These are phyloP conservation scores for Rhysida immarginata DNA, from an alignment of 1,140 invertebrate genomes.

Conservation along the genomic window DNA sequence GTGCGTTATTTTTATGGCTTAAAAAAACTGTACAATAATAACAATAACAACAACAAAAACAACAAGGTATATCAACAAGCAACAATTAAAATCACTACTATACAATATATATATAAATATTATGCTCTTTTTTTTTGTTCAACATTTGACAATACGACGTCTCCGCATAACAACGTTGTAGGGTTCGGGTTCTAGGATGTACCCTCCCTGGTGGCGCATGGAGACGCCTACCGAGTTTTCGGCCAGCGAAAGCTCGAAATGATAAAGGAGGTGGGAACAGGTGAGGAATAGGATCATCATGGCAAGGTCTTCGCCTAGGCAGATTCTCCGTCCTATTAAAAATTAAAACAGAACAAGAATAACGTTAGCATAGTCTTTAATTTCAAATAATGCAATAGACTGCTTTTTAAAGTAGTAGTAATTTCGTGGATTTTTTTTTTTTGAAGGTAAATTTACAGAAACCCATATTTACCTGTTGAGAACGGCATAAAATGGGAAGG, in stretches of 20 bases:
- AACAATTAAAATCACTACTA: too few relatives aligned
- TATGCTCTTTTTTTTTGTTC: too few relatives aligned
- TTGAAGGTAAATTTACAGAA: neutral
- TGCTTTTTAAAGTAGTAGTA: neutral
- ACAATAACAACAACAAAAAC: too few relatives aligned
- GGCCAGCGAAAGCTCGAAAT: neutral
- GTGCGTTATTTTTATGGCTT: too few relatives aligned
- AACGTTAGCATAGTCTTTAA: too few relatives aligned
- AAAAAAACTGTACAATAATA: too few relatives aligned
- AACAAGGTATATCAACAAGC: too few relatives aligned
- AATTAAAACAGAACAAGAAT: neutral
- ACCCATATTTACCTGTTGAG: slow-evolving; percentile 49
- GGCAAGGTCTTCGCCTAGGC: neutral
- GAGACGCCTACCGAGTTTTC: neutral
- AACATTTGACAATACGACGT: too few relatives aligned
- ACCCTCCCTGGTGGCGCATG: neutral
- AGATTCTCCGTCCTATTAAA: neutral
- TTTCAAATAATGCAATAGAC: too few relatives aligned
- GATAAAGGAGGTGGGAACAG: neutral
- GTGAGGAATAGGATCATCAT: neutral
- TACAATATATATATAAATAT: too few relatives aligned
- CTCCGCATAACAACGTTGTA: too few relatives aligned
- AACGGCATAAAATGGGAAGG: slow-evolving; percentile 84
- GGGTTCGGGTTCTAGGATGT: neutral
- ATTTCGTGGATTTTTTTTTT: neutral